phyloP scores from a whole-genome alignment of 1,140 invertebrate genomes.

The Ceratosolen fusciceps region DNA sequence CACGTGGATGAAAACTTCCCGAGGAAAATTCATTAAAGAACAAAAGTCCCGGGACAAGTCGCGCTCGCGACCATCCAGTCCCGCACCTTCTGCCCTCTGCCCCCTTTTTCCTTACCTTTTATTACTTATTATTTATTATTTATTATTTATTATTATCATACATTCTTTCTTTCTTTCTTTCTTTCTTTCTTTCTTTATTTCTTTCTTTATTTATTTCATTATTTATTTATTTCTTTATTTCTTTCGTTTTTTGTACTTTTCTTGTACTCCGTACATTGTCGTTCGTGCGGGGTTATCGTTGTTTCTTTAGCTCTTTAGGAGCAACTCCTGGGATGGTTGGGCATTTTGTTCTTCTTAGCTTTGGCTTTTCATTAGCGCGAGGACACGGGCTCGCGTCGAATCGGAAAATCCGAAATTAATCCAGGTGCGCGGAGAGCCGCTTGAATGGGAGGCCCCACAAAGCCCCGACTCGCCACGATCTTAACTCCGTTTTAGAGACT shows the following conservation, averaged over 20 bases:
- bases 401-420: slow-evolving; percentile 49
- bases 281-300: too few species aligned
- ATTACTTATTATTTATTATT: too few species aligned
- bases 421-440: slow-evolving; percentile 19
- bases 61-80: neutral
- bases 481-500: slow-evolving; percentile 56
- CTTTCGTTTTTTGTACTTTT: neutral
- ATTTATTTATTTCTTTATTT: too few species aligned
- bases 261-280: neutral
- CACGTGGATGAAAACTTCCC: slow-evolving; percentile 26
- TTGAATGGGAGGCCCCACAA: slow-evolving; percentile 32
- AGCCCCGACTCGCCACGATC: slow-evolving; percentile 27
- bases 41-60: slow-evolving; percentile 10
- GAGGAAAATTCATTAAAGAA: slow-evolving; percentile 42
- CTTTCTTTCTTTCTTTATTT: too few species aligned
- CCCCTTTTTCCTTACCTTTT: neutral
- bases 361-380: neutral
- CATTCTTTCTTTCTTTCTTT: too few species aligned
- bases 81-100: neutral
- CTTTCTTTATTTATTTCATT: too few species aligned
- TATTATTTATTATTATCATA: too few species aligned
- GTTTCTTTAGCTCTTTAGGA: too few species aligned
- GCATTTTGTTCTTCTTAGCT: too few species aligned
- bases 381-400: slow-evolving; percentile 34
- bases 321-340: too few species aligned